These are phyloP conservation scores for Drosophila eohydei DNA, from an alignment of 2,888 invertebrate species.

Conservation along the genomic window DNA sequence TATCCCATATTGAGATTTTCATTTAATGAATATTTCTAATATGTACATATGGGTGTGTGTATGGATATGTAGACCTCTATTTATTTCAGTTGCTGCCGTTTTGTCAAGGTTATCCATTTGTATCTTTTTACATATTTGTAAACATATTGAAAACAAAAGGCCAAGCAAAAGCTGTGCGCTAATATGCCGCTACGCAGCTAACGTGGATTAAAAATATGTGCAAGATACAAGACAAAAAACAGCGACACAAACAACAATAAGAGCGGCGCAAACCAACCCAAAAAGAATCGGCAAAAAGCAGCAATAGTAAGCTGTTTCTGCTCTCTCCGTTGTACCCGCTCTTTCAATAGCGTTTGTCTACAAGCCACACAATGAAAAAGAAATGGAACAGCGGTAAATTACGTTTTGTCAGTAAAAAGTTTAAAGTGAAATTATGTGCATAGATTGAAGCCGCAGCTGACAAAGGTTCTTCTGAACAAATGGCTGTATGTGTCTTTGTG, in stretches of 20 bases:
- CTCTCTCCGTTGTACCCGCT: conserved; percentile 5
- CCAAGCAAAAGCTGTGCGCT: conserved; percentile 44
- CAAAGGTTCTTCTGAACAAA: conserved; percentile 14
- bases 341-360: conserved; percentile 18
- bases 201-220: conserved; percentile 60
- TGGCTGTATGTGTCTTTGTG: not conserved
- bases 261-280: conserved; percentile 21
- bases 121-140: conserved; percentile 45
- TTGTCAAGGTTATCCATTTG: conserved; percentile 41
- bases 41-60: not conserved
- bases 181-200: conserved; percentile 35
- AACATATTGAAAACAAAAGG: conserved; percentile 29
- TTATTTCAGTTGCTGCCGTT: conserved; percentile 24
- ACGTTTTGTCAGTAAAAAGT: conserved; percentile 33
- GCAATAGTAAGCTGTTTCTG: conserved; percentile 25
- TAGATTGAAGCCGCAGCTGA: conserved; percentile 25
- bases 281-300: conserved; percentile 19
- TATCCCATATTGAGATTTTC: not conserved
- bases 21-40: not conserved
- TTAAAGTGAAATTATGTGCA: conserved; percentile 41
- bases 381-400: conserved; percentile 54
- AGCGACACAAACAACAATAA: conserved; percentile 29
- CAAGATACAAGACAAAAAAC: conserved; percentile 44
- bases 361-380: conserved; percentile 35
- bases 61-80: conserved; percentile 1